Evolutionary conservation across 2,888 invertebrate species (phyloP), one percentile per base, ranked within the genome.

Genomic region (Deilephila elpenor): DNA sequence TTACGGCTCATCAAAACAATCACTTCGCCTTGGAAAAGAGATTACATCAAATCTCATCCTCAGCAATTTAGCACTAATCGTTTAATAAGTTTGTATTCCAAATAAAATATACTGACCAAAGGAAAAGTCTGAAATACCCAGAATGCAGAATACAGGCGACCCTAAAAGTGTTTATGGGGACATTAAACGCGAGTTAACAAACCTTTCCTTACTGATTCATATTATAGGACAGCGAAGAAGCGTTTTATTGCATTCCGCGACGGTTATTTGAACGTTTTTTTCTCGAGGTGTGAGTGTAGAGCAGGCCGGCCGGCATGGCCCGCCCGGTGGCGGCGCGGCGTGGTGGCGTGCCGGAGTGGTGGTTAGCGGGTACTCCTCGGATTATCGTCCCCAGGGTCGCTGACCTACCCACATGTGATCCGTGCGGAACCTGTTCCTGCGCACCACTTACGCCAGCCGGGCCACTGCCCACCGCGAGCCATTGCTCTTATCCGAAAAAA

Each of bases 371-470:
- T 76, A 78, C 79, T 84, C 82, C 85, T 86, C 86, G 85, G 90
- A 91, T 88, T 87, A 89, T 87, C 86, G 89, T 86, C 86, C 85
- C 84, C 82, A 84, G 84, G 93, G 91, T 93, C 92, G 86, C 76
- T 84, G 92, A 92, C 90, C 93, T 85, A 79, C 79, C 84, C 91
- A 92, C 91, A 91, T 92, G 91, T 92, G 91, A 89, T 91, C 89
- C 85, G 86, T 85, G 86, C 87, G 83, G 88, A 88, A 91, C 93
- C 93, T 90, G 93, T 93, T 93, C 91, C 88, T 84, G 86, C 89
- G 86, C 88, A 89, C 90, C 87, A 92, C 90, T 90, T 90, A 84
- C 81, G 79, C 79, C 84, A 82, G 83, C 82, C 82, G 80, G 85
- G 83, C 86, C 85, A 81, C 83, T 84, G 86, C 80, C 85, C 86